These are phyloP conservation scores for Eugnorisma glareosa DNA, from an alignment of 2,888 invertebrate genomes.

Conservation along the genomic window DNA sequence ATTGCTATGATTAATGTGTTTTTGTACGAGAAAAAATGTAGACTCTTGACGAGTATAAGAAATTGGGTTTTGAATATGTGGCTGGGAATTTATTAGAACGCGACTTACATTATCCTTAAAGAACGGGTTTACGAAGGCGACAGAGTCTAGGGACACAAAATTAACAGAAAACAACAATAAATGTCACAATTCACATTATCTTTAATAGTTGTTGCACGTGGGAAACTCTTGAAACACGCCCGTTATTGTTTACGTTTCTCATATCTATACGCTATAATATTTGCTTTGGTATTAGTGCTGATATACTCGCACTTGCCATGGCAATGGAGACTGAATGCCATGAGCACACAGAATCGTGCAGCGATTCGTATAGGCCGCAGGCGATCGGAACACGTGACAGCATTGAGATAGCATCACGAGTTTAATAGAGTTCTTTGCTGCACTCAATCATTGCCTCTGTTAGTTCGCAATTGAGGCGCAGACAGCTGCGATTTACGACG, in stretches of 20 bases:
- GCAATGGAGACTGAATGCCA: conserved; percentile 67
- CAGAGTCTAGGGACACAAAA: not conserved
- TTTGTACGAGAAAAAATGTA: conserved; percentile 35
- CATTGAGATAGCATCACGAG: conserved; percentile 82
- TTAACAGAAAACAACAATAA: conserved; percentile 38
- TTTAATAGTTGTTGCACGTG: conserved; percentile 32
- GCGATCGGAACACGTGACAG: conserved; percentile 84
- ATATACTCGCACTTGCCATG: conserved; percentile 31
- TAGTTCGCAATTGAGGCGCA: conserved; percentile 69
- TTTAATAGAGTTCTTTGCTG: conserved; percentile 86
- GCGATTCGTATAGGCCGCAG: conserved; percentile 78
- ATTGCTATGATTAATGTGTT: conserved; percentile 59
- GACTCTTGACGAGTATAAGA: conserved; percentile 6
- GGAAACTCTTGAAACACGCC: conserved; percentile 33
- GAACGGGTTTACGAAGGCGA: not conserved
- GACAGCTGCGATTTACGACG: conserved; percentile 66
- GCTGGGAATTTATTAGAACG: not conserved
- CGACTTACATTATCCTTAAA: not conserved
- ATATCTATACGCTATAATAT: conserved; percentile 25
- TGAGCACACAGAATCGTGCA: conserved; percentile 69
- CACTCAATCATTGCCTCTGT: conserved; percentile 83
- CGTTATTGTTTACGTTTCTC: conserved; percentile 40
- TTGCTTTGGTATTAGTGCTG: conserved; percentile 16
- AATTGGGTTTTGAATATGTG: conserved; percentile 18
- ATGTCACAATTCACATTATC: conserved; percentile 35